Evolutionary conservation across 2,888 invertebrate genomes (phyloP).

Genomic region (Andrena praecox): DNA sequence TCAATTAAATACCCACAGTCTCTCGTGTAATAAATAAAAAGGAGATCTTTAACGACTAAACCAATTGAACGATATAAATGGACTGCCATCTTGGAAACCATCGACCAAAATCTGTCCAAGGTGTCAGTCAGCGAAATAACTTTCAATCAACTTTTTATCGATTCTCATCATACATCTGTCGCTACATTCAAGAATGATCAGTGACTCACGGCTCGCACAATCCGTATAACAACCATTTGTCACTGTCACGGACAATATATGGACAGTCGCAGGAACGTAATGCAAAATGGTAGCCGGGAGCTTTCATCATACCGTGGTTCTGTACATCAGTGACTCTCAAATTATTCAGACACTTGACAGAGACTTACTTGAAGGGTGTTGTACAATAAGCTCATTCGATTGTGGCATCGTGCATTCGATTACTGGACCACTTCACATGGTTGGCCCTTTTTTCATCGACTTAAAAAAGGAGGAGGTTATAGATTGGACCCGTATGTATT

Average conservation of each 20-base stretch:
- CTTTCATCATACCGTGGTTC: constrained; percentile 42
- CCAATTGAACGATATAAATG: background rate
- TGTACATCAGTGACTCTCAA: constrained; percentile 31
- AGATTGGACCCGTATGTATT: too few species aligned
- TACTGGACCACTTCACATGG: too few species aligned
- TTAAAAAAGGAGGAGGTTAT: too few species aligned
- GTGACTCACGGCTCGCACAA: constrained; percentile 24
- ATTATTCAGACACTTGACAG: background rate
- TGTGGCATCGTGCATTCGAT: too few species aligned
- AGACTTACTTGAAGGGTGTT: background rate
- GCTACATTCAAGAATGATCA: background rate
- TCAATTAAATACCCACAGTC: too few species aligned
- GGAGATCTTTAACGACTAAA: too few species aligned
- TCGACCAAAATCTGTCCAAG: background rate
- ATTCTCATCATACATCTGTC: background rate
- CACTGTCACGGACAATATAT: constrained; percentile 54
- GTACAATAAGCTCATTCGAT: too few species aligned
- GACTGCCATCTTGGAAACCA: background rate
- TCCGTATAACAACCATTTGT: constrained; percentile 58
- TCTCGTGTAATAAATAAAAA: too few species aligned
- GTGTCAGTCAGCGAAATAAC: background rate
- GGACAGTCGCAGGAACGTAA: constrained; percentile 31
- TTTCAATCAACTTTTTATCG: constrained; percentile 1
- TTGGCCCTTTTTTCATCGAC: too few species aligned
- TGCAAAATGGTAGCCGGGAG: constrained; percentile 44